Evolutionary conservation across 1,140 invertebrate genomes (phyloP), one percentile per base, ranked within the genome.

Genomic region (Sinella curviseta): DNA sequence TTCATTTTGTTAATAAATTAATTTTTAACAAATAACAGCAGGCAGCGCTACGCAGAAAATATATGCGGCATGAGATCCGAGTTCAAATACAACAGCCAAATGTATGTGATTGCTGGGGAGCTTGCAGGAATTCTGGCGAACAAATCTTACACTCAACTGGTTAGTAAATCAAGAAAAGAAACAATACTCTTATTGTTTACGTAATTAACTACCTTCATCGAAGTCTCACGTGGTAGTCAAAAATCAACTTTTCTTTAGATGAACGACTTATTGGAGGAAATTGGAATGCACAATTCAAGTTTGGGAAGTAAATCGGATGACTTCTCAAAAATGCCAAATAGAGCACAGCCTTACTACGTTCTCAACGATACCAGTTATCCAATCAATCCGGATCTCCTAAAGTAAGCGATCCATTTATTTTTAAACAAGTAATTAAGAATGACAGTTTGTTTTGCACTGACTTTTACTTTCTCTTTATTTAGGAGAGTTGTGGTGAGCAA

Each of bases 241-340:
- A n/a, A n/a, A n/a, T n/a, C n/a, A n/a, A n/a, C n/a, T n/a, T n/a
- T n/a, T n/a, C n/a, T n/a, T n/a, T 20, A 80, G 60, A 67, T 55
- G 28, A 8, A 28, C 17, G 16, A 70, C 33, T 34, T 80, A 30
- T 48, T 80, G 4, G 26, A 17, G 14, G 57, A 80, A 16, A 34
- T 80, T 67, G 78, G 75, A 31, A 80, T 80, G 78, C 36, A 34
- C 3, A 75, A 80, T 57, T 76, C 57, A 12, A 70, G 30, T 1
- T 33, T 70, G 33, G 17, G 67, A 12, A 33, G 17, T 1, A n/a
- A 30, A 14, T 67, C 74, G 0, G 74, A 80, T 34, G 75, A 80
- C 36, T 80, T 31, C 30, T 34, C 75, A 28, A 80, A 30, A 4
- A 70, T 80, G 55, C 74, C 74, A 30, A 33, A 55, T n/a, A 77